Percentiles rank a stretch among this genome's conserved stretches.
These are phyloP conservation scores for Drosophila trichaetosa DNA, from an alignment of 2,888 invertebrate genomes.

Conservation along the genomic window DNA sequence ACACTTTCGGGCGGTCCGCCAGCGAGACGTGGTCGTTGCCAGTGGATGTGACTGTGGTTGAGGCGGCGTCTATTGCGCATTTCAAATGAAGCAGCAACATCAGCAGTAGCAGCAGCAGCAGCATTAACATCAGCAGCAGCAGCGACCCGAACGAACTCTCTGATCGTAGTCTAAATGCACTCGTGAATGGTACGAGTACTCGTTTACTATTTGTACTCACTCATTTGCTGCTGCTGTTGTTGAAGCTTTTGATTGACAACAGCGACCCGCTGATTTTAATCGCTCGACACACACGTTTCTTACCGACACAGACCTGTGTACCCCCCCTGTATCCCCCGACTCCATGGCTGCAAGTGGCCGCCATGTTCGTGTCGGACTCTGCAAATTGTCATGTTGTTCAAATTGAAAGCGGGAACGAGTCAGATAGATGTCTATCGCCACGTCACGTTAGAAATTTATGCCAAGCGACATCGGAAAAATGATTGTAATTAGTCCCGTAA, in stretches of 20 bases:
- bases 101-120: background rate
- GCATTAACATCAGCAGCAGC: background rate
- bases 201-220: conserved; percentile 2
- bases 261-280: conserved; percentile 63
- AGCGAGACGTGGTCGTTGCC: conserved; percentile 3
- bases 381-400: conserved; percentile 76
- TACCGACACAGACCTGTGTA: conserved; percentile 4
- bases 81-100: conserved; percentile 41
- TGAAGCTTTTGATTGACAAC: conserved; percentile 70
- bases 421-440: conserved; percentile 74
- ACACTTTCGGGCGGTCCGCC: conserved; percentile 71
- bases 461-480: conserved; percentile 75
- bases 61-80: conserved; percentile 69
- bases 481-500: conserved; percentile 68
- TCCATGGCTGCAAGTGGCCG: conserved; percentile 44
- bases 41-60: conserved; percentile 24
- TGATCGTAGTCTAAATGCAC: conserved; percentile 30
- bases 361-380: conserved; percentile 72
- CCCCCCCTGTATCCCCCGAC: conserved; percentile 5
- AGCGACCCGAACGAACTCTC: conserved; percentile 31
- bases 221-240: conserved; percentile 13
- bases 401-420: conserved; percentile 30
- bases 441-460: conserved; percentile 76
- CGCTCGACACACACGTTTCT: conserved; percentile 66
- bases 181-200: conserved; percentile 29